Base-by-base conservation (phyloP, 1,140 invertebrate species). In the Lethocerus indicus region DNA sequence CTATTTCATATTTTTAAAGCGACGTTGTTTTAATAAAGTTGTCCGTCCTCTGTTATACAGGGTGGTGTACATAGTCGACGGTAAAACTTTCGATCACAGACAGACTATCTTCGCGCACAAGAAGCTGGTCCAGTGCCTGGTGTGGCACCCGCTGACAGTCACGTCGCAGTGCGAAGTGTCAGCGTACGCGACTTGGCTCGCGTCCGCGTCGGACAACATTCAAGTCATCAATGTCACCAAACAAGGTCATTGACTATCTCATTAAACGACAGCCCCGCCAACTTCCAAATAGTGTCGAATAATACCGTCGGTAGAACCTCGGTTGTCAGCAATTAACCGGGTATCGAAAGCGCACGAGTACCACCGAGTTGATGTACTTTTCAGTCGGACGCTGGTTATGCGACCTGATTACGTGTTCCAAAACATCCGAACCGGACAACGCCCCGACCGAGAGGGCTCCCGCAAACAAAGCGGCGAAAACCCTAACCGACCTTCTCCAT, bases 71-170 rank as follows among this genome's bases (percentile, higher is more conserved):
- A 53, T 58, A 32, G 37, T 59, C 18, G 47, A 51, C 32, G 56
- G 54, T 14, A 14, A 49, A 2, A 54, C 43, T 14, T 39, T 56
- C 26, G 35, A 51, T 14, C 55, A 64, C 18, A 7, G 66, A 12
- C 60, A 60, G 53, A 54, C 56, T 18, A 57, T 72, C 18, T 61
- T 63, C 26, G 56, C 65, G 1, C 65, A 68, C 44, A 61, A 63
- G 46, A 72, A 71, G 54, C 56, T 69, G 13, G 60, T 73, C 29
- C 68, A 71, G 55, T 62, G 60, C 50, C 49, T 71, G 7, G 55
- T 56, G 5, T 73, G 70, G 70, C 70, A 72, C 56, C 70, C 71
- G 23, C 41, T 55, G 7, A 59, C 60, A 32, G 68, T 66, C 9
- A 59, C 64, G 12, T 59, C 56, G 20, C 56, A 58, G 40, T 56